These are phyloP conservation scores for Stenurella melanura DNA, from an alignment of 2,888 invertebrate species.

Conservation along the genomic window DNA sequence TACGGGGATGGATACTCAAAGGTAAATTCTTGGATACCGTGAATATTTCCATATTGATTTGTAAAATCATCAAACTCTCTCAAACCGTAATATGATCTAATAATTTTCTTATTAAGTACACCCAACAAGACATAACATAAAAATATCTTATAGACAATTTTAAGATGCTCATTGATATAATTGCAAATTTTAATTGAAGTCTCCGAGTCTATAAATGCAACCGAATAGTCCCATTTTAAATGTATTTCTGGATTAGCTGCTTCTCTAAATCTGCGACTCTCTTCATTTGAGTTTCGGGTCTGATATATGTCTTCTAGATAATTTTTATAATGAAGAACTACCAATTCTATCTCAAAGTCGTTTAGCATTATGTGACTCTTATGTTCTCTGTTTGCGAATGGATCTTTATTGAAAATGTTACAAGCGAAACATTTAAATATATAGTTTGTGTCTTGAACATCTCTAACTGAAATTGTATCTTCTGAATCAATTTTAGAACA, in stretches of 20 bases:
- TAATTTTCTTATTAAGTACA: slow-evolving; percentile 23
- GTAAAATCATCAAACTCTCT: background rate
- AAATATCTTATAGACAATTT: slow-evolving; percentile 3
- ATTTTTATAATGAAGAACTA: slow-evolving; percentile 14
- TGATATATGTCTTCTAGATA: background rate
- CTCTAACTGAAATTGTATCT: background rate
- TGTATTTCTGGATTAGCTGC: background rate
- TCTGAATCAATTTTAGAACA: slow-evolving; percentile 6
- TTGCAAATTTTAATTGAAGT: slow-evolving; percentile 11
- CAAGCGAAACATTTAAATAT: background rate
- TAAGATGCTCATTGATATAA: background rate
- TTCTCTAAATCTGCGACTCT: slow-evolving; percentile 11
- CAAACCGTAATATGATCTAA: slow-evolving; percentile 4
- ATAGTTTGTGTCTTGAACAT: background rate
- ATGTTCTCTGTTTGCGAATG: background rate
- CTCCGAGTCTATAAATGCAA: slow-evolving; percentile 12
- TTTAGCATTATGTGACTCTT: background rate
- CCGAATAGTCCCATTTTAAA: slow-evolving; percentile 28
- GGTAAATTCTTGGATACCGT: slow-evolving; percentile 12
- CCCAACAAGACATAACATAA: slow-evolving; percentile 16
- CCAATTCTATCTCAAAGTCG: background rate
- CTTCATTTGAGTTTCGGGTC: slow-evolving; percentile 8
- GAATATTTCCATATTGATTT: background rate
- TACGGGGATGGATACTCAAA: slow-evolving; percentile 15
- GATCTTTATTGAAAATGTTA: background rate